phyloP scores from a whole-genome alignment of 2,113 vertebrate genomes.

The Oryzias celebensis region DNA sequence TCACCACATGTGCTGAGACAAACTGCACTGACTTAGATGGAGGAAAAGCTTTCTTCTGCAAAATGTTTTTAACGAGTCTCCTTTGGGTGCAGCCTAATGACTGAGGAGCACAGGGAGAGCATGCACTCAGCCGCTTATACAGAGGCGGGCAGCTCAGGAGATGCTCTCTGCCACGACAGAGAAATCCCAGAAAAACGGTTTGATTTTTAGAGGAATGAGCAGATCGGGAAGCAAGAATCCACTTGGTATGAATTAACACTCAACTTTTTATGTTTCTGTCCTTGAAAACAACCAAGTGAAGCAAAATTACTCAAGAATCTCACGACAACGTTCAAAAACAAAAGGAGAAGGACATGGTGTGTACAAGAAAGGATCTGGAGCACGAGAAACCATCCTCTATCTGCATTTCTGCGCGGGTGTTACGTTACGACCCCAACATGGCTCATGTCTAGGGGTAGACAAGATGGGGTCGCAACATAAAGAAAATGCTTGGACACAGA shows the following conservation, averaged over 20 bases:
- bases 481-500: too few species aligned
- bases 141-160: slow-evolving; percentile 22
- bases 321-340: too few species aligned
- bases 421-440: too few species aligned
- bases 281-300: too few species aligned
- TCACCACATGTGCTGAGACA: slow-evolving; percentile 66
- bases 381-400: too few species aligned
- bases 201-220: slow-evolving; percentile 46
- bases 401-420: too few species aligned
- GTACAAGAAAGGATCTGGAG: too few species aligned
- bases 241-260: slow-evolving; percentile 42
- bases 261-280: too few species aligned
- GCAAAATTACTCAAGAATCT: too few species aligned
- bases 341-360: too few species aligned
- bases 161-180: slow-evolving; percentile 52
- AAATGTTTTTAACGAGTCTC: slow-evolving; percentile 73
- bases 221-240: slow-evolving; percentile 28
- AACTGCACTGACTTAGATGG: slow-evolving; percentile 58
- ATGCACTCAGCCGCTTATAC: slow-evolving; percentile 44
- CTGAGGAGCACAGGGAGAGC: slow-evolving; percentile 22
- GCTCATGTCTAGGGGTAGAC: too few species aligned
- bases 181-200: slow-evolving; percentile 51
- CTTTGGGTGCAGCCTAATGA: slow-evolving; percentile 65
- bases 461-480: too few species aligned
- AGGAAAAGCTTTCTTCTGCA: slow-evolving; percentile 67